Evolutionary conservation across 2,888 invertebrate species (phyloP).

Genomic region (Tyria jacobaeae): DNA sequence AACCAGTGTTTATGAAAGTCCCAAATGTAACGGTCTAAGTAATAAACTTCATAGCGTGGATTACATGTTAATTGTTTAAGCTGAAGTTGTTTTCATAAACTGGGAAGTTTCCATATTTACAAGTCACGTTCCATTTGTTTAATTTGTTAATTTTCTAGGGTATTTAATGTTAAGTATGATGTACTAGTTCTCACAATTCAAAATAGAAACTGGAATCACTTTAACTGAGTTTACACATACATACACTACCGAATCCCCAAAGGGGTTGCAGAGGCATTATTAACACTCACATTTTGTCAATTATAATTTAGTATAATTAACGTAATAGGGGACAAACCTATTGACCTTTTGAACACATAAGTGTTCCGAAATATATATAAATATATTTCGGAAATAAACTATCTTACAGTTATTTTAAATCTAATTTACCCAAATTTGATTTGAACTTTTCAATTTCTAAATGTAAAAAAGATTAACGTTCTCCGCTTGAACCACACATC

Average conservation of each 20-base stretch:
- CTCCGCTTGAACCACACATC: slow-evolving; percentile 50
- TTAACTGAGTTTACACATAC: too few species aligned
- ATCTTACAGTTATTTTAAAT: not conserved
- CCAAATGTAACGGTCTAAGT: slow-evolving; percentile 56
- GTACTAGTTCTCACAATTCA: not conserved
- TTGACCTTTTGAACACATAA: too few species aligned
- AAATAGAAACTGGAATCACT: too few species aligned
- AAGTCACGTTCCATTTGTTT: not conserved
- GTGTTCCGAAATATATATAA: too few species aligned
- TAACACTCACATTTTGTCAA: too few species aligned
- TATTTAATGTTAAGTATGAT: too few species aligned
- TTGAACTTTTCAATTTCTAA: not conserved
- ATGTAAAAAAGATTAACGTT: slow-evolving; percentile 18
- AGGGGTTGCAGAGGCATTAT: too few species aligned
- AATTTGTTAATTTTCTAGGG: too few species aligned
- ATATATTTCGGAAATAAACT: not conserved
- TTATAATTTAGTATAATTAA: too few species aligned
- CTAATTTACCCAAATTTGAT: not conserved
- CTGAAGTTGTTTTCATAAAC: not conserved
- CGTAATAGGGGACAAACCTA: too few species aligned
- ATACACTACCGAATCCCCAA: too few species aligned
- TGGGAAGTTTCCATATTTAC: not conserved
- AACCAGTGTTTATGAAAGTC: slow-evolving; percentile 61
- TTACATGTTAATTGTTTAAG: slow-evolving; percentile 38
- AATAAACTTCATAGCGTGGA: slow-evolving; percentile 43